These are phyloP conservation scores for Hoplodrina ambigua DNA, from an alignment of 2,888 invertebrate species.

Conservation along the genomic window DNA sequence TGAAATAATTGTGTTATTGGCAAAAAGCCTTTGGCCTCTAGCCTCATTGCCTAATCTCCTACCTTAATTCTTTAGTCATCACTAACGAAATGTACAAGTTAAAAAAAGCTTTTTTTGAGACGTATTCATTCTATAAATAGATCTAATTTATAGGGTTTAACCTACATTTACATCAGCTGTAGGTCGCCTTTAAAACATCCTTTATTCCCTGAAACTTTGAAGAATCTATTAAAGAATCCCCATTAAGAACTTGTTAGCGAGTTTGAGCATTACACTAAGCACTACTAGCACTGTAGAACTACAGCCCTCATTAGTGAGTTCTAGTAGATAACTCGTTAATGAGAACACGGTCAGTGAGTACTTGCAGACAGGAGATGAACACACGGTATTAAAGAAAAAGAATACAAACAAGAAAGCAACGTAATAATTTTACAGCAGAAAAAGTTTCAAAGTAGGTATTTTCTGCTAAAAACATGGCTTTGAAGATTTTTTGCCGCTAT, in stretches of 20 bases:
- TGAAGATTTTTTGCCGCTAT: constrained; percentile 29
- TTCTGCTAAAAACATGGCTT: constrained; percentile 24
- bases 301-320: constrained; percentile 34
- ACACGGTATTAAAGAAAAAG: constrained; percentile 7
- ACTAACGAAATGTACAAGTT: background rate
- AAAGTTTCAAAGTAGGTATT: constrained; percentile 17
- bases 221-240: background rate
- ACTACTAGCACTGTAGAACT: constrained; percentile 5
- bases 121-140: background rate
- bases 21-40: no score
- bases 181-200: background rate
- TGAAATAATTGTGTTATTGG: no score
- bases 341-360: constrained; percentile 3
- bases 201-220: background rate
- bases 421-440: constrained; percentile 12
- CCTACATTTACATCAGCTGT: background rate
- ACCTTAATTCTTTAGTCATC: no score
- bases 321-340: constrained; percentile 20
- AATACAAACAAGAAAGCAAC: constrained; percentile 4
- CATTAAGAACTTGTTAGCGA: constrained; percentile 26
- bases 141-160: background rate
- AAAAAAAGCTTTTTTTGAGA: background rate
- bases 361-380: background rate
- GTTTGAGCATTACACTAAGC: background rate
- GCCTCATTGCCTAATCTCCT: no score